Evolutionary conservation across 92 coral and sea anemone genomes (phyloP).

Genomic region (Ricordea florida): DNA sequence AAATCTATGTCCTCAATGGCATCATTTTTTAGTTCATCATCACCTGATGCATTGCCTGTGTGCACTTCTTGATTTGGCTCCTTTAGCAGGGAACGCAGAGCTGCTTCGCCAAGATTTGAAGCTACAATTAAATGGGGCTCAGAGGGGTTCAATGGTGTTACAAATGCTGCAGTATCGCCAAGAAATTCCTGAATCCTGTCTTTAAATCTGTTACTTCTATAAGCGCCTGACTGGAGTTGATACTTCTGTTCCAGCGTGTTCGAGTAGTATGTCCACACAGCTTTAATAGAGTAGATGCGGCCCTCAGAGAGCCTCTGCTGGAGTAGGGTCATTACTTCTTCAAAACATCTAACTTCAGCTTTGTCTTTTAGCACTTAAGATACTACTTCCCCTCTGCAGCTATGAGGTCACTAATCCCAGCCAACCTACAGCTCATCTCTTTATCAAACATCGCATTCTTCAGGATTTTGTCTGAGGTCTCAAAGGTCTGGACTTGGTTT

Average conservation of each 20-base stretch:
- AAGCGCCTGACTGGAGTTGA: constrained; percentile 45
- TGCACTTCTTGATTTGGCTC: neutral
- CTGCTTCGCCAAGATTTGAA: constrained; percentile 42
- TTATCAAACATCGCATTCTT: neutral
- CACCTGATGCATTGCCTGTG: neutral
- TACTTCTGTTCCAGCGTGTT: constrained; percentile 12
- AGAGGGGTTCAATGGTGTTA: constrained; percentile 41
- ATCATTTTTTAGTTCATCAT: neutral
- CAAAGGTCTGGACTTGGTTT: constrained; percentile 53
- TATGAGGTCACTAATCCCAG: constrained; percentile 46
- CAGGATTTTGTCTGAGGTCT: constrained; percentile 42
- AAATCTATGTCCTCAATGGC: constrained; percentile 41
- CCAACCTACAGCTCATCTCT: constrained; percentile 36
- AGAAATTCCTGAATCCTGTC: constrained; percentile 53
- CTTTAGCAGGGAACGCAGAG: constrained; percentile 34
- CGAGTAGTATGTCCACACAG: constrained; percentile 62
- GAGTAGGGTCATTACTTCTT: constrained; percentile 63
- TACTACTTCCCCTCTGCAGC: constrained; percentile 67
- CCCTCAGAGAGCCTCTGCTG: constrained; percentile 53
- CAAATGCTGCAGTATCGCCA: constrained; percentile 19
- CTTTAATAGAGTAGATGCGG: constrained; percentile 43
- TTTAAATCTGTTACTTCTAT: constrained; percentile 59
- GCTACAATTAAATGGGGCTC: constrained; percentile 35
- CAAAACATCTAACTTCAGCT: constrained; percentile 27
- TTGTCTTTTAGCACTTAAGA: constrained; percentile 46